phyloP scores from a whole-genome alignment of 2,888 invertebrate species.

The Byasa hedistus region DNA sequence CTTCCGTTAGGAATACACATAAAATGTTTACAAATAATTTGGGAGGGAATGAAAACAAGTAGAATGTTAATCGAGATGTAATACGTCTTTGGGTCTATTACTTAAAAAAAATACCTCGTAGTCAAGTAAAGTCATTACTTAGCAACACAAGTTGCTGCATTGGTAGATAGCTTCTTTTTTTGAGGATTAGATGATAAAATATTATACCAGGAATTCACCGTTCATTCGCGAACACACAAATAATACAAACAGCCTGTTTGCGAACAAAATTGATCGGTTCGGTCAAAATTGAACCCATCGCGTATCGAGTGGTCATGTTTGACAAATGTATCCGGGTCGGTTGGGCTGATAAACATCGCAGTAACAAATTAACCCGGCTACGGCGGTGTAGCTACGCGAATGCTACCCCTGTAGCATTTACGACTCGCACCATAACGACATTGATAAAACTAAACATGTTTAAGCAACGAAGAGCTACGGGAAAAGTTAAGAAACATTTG shows the following conservation, averaged over 20 bases:
- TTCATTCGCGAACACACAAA: neutral
- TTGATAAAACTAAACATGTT: slow-evolving; percentile 54
- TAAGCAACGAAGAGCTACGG: neutral
- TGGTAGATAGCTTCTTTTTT: too few species aligned
- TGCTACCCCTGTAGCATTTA: slow-evolving; percentile 54
- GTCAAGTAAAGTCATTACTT: too few species aligned
- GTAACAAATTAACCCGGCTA: slow-evolving; percentile 66
- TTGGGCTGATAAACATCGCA: slow-evolving; percentile 55
- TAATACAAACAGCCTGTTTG: slow-evolving; percentile 5
- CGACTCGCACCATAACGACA: slow-evolving; percentile 52
- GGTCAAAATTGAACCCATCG: slow-evolving; percentile 52
- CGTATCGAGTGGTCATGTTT: slow-evolving; percentile 52
- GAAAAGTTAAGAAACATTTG: neutral
- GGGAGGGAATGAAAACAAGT: too few species aligned
- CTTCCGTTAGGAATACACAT: too few species aligned
- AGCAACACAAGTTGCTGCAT: too few species aligned
- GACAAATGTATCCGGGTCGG: slow-evolving; percentile 52
- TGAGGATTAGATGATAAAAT: neutral
- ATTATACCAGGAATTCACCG: neutral
- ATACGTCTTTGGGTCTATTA: too few species aligned
- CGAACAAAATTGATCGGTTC: slow-evolving; percentile 48
- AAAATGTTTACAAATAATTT: too few species aligned
- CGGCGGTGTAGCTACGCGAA: slow-evolving; percentile 39
- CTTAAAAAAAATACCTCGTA: too few species aligned
- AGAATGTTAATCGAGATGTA: too few species aligned